A percentile compares a stretch with the other conserved stretches of the same genome.
Evolutionary conservation across 2,113 vertebrate species (phyloP).

Genomic region (Lipotes vexillifer): DNA sequence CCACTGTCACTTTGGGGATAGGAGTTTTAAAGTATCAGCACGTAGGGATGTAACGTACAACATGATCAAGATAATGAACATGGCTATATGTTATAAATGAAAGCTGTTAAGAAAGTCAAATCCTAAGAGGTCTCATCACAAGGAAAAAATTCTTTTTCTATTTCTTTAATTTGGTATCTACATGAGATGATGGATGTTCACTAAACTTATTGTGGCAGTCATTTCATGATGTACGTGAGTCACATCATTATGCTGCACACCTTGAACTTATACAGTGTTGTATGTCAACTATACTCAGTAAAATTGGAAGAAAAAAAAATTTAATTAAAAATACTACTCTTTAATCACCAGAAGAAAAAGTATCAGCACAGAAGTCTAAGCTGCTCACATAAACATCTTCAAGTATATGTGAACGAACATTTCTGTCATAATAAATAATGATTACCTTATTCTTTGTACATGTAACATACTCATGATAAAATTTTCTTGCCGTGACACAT

Average conservation of each 20-base stretch:
- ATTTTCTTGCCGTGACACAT: background rate
- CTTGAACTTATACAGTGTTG: background rate
- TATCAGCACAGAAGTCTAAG: background rate
- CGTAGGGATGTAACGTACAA: background rate
- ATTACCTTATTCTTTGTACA: conserved; percentile 2
- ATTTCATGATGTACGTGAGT: background rate
- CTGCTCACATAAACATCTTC: background rate
- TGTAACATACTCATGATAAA: background rate
- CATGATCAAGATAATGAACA: background rate
- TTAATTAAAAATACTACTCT: background rate
- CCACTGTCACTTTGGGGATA: background rate
- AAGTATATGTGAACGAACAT: background rate
- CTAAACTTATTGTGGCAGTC: background rate
- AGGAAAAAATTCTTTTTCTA: background rate
- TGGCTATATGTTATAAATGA: background rate
- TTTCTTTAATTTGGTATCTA: background rate
- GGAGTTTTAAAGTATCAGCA: background rate
- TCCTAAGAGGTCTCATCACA: background rate
- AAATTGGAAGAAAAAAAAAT: background rate
- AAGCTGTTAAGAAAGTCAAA: background rate
- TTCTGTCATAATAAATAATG: background rate
- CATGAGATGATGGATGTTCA: background rate
- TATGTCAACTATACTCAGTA: background rate
- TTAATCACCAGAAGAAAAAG: background rate
- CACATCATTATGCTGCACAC: background rate